Conservation (phyloP, 1,140 invertebrate species). For the Eurosta solidaginis region DNA sequence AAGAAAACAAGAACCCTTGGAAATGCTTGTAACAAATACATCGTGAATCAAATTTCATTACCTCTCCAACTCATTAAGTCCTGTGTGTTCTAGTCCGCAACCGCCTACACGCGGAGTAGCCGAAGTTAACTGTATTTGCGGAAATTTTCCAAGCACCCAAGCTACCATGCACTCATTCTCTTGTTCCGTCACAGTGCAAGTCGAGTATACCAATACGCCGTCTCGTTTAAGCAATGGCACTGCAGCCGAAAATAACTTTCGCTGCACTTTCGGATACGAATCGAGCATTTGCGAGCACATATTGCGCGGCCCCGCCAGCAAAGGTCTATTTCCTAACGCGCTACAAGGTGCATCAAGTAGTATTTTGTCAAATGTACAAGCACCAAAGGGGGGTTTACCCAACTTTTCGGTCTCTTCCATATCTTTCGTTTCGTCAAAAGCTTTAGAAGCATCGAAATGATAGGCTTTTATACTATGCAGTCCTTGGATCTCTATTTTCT, state of each 20-base stretch:
- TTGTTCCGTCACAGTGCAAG: slow-evolving; percentile 79
- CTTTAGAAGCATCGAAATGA: slow-evolving; percentile 71
- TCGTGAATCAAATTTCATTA: too few species aligned
- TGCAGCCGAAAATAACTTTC: slow-evolving; percentile 73
- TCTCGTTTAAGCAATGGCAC: slow-evolving; percentile 72
- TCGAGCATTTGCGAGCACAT: slow-evolving; percentile 69
- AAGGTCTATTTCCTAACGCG: slow-evolving; percentile 82
- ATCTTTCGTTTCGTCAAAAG: slow-evolving; percentile 44
- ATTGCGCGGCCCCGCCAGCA: slow-evolving; percentile 64
- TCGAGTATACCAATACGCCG: slow-evolving; percentile 83
- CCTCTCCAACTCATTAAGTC: slow-evolving; percentile 62
- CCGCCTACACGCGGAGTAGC: slow-evolving; percentile 63
- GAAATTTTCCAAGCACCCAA: slow-evolving; percentile 75
- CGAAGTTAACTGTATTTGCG: slow-evolving; percentile 65
- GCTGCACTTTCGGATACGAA: slow-evolving; percentile 79
- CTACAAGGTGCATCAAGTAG: slow-evolving; percentile 88
- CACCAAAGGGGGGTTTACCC: slow-evolving; percentile 67
- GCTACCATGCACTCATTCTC: slow-evolving; percentile 85
- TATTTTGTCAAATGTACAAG: slow-evolving; percentile 76
- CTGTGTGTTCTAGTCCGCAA: slow-evolving; percentile 62
- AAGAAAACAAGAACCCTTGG: too few species aligned
- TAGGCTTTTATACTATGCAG: slow-evolving; percentile 66
- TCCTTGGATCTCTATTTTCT: slow-evolving; percentile 63
- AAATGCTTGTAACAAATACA: too few species aligned
- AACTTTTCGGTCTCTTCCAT: slow-evolving; percentile 37